Conservation (phyloP, 2,888 invertebrate genomes). For the Bellardia pandia region DNA sequence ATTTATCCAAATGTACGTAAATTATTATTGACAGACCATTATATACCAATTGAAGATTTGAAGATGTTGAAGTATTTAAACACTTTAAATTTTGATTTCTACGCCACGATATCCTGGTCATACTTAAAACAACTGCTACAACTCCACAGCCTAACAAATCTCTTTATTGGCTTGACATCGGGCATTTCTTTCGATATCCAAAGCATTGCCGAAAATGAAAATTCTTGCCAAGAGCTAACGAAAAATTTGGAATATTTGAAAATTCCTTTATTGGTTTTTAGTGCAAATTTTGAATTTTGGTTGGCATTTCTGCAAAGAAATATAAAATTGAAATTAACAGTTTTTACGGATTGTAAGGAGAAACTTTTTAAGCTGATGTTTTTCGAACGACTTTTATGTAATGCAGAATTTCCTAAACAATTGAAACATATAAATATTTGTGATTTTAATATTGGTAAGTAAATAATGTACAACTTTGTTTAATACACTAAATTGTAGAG, state of each 20-base stretch:
- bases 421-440: slow-evolving; percentile 6
- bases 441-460: slow-evolving; percentile 10
- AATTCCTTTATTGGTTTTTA: neutral
- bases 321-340: neutral
- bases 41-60: neutral
- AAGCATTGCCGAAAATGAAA: neutral
- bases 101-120: neutral
- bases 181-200: too few relatives aligned
- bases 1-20: slow-evolving; percentile 20
- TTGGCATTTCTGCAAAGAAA: neutral
- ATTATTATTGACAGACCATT: neutral
- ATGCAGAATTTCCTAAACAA: neutral
- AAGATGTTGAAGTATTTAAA: neutral
- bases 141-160: neutral
- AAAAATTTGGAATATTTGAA: slow-evolving; percentile 22
- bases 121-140: slow-evolving; percentile 4
- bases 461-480: neutral
- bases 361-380: neutral
- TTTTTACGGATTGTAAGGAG: neutral
- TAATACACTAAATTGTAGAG: too few relatives aligned
- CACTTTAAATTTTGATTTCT: neutral
- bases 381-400: neutral
- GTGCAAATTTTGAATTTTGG: neutral
- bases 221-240: neutral
- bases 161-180: neutral